phyloP scores from a whole-genome alignment of 2,888 invertebrate genomes.

The Cacoxenus indagator region DNA sequence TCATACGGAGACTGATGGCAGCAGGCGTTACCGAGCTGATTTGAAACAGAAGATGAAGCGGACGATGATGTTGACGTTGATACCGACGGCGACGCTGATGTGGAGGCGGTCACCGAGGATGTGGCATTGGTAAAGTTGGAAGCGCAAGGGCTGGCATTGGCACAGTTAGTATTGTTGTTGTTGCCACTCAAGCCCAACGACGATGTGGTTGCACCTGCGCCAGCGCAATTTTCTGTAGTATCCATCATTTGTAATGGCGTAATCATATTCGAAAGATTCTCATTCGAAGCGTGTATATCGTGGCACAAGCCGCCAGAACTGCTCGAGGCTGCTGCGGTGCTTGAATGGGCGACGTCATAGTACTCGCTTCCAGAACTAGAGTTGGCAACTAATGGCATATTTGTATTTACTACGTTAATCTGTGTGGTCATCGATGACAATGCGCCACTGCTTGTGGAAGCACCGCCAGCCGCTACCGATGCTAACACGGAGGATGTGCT shows the following conservation, averaged over 20 bases:
- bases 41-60: slow-evolving; percentile 53
- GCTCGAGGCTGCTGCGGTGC: slow-evolving; percentile 31
- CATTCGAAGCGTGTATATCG: too few species aligned
- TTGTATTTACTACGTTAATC: not conserved
- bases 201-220: slow-evolving; percentile 10
- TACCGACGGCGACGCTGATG: slow-evolving; percentile 26
- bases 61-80: slow-evolving; percentile 34
- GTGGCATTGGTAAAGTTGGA: slow-evolving; percentile 37
- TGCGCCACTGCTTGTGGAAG: slow-evolving; percentile 7
- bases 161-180: slow-evolving; percentile 37
- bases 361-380: slow-evolving; percentile 39
- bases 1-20: slow-evolving; percentile 92
- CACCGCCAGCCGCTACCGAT: not conserved
- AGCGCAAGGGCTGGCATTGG: slow-evolving; percentile 35
- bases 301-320: slow-evolving; percentile 28
- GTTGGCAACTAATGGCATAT: not conserved
- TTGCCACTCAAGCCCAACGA: slow-evolving; percentile 9
- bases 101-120: slow-evolving; percentile 34
- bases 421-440: slow-evolving; percentile 33
- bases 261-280: slow-evolving; percentile 41
- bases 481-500: not conserved
- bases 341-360: slow-evolving; percentile 51
- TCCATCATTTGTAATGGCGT: slow-evolving; percentile 50
- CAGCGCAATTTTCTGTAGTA: slow-evolving; percentile 46
- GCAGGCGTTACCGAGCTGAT: slow-evolving; percentile 58